Evolutionary conservation across 2,888 invertebrate species (phyloP).

Genomic region (Stenoptilia bipunctidactyla): DNA sequence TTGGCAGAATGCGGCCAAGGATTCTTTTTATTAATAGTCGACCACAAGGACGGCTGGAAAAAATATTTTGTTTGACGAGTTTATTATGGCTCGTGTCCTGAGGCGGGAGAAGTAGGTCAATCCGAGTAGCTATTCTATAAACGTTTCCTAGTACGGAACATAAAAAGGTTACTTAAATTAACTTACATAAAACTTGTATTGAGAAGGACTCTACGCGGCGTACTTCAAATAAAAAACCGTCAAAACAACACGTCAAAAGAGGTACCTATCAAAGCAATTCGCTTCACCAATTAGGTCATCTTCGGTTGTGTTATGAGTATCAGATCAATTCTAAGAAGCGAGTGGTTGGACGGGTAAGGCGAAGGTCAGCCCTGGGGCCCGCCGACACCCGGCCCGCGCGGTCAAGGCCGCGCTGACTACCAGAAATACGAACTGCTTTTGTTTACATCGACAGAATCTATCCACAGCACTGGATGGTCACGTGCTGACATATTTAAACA

Average conservation of each 20-base stretch:
- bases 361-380: neutral
- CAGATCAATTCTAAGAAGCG: neutral
- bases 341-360: neutral
- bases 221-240: no score
- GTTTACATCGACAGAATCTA: slow-evolving; percentile 5
- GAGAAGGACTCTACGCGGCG: no score
- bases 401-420: slow-evolving; percentile 52
- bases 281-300: no score
- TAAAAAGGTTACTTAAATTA: no score
- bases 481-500: neutral
- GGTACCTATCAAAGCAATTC: no score
- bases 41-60: slow-evolving; percentile 24
- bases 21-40: slow-evolving; percentile 28
- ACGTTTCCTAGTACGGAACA: no score
- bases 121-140: no score
- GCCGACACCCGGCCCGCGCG: slow-evolving; percentile 23
- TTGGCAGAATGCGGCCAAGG: slow-evolving; percentile 32
- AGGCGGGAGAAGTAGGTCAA: slow-evolving; percentile 3
- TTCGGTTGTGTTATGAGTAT: neutral
- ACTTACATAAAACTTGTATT: no score
- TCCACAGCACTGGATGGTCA: neutral
- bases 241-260: no score
- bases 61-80: neutral
- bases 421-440: slow-evolving; percentile 24
- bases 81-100: slow-evolving; percentile 2